These are phyloP conservation scores for Thereva nobilitata DNA, from an alignment of 2,888 invertebrate genomes.

Conservation along the genomic window DNA sequence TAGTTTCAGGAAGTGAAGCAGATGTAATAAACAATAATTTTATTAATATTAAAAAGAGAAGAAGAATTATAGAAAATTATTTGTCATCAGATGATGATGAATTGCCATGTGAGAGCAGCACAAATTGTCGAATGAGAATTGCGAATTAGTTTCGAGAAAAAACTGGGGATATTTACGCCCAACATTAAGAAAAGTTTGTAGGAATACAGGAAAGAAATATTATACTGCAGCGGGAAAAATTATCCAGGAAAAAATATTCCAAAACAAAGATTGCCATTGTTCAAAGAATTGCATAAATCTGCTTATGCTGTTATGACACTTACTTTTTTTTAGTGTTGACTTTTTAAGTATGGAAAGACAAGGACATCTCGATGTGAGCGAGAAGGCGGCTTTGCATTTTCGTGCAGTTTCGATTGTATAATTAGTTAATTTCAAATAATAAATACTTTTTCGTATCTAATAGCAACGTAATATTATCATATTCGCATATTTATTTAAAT, in stretches of 20 bases:
- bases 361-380: too few species aligned
- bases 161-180: conserved; percentile 37
- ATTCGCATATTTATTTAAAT: too few species aligned
- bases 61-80: conserved; percentile 36
- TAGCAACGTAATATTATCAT: too few species aligned
- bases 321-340: too few species aligned
- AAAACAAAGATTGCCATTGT: conserved; percentile 37
- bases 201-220: conserved; percentile 39
- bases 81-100: conserved; percentile 36
- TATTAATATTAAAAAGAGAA: conserved; percentile 21
- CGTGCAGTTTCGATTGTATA: too few species aligned
- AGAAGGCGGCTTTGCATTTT: too few species aligned
- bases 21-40: conserved; percentile 28
- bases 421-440: too few species aligned
- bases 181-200: conserved; percentile 40
- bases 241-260: conserved; percentile 38
- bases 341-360: too few species aligned
- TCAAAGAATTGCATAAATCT: conserved; percentile 35
- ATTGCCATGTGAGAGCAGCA: conserved; percentile 37
- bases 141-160: conserved; percentile 36
- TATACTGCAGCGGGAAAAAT: conserved; percentile 37
- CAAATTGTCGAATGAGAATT: conserved; percentile 36
- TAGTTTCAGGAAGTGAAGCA: conserved; percentile 28
- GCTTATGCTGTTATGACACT: neutral
- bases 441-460: too few species aligned